Evolutionary conservation across 2,797 vertebrate genomes (phyloP), one percentile per base, ranked within the genome.

Genomic region (Euthynnus affinis): DNA sequence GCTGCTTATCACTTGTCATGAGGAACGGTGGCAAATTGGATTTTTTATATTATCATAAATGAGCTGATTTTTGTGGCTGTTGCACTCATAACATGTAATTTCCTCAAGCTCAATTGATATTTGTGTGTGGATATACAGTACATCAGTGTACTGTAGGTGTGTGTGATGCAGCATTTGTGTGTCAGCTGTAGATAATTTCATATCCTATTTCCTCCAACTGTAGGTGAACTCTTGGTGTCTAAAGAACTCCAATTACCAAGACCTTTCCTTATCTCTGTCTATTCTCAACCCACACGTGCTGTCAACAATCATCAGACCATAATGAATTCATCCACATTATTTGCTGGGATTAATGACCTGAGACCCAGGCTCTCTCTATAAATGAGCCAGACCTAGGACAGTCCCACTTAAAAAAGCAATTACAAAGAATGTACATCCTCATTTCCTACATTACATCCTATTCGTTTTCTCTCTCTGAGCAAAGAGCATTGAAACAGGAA

Each of bases 321-420:
- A 93, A 93, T 93, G 88, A 90, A 92, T 88, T 84, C 87, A 82
- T 61, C 81, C 86, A 85, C 89, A 81, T 89, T 90, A 93, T 92
- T 89, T 80, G 64, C 67, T 66, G 13, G 74, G 82, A 83, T 94
- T 94, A 95, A 94, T 93, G 91, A 91, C 88, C 90, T 80, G 80
- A 85, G 83, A 91, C 84, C 51, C 55, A 52, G 52, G 73, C 51
- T 51, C 53, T 63, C 64, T 70, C 63, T 78, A 59, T 78, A 88
- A 88, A 89, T 44, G 66, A 90, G 72, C 70, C 70, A 81, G 81
- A 85, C 84, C 66, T 85, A 74, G 75, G 89, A 90, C 80, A 81
- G 86, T 84, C 84, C 80, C 74, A 83, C 80, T 91, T 88, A 89
- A 84, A 91, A 90, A 88, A 81, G 76, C 81, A 89, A 87, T 88